Base-by-base conservation (phyloP, 2,113 vertebrate species). In the Psittacula cyanocephala region DNA sequence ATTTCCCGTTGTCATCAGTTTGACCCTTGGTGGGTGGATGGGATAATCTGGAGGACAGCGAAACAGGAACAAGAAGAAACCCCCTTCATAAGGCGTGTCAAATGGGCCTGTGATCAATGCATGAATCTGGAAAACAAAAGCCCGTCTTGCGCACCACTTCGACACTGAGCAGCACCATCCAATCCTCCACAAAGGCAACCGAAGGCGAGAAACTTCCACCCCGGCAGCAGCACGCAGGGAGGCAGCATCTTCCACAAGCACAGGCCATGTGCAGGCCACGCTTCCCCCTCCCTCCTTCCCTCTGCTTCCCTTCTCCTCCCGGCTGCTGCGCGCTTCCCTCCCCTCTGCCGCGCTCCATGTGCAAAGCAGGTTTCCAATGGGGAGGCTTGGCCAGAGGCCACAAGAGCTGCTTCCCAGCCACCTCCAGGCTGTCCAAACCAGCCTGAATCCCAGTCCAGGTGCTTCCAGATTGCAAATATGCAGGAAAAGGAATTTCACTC, bases 41-140 rank as follows among this genome's bases (percentile, higher is more conserved):
- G 99, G 99, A 93, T 99, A 99, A 97, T 99, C 99, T 15, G 99
- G 99, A 70, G 99, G 99, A 97, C 99, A 99, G 97, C 99, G 99
- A 97, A 99, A 99, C 97, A 99, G 98, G 98, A 99, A 99, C 96
- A 99, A 98, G 97, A 99, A 99, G 98, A 99, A 99, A 70, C 99
- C 99, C 23, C 99, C 99, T 98, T 99, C 99, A 85, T 99, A 99
- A 39, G 99, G 99, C 35, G 99, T 99, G 98, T 99, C 99, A 88
- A 99, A 99, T 23, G 99, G 99, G 74, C 99, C 99, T 41, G 99
- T 99, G 97, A 99, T 99, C 97, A 99, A 98, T 62, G 99, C 99
- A 85, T 99, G 99, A 97, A 99, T 99, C 99, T 99, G 98, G 46
- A 97, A 97, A 98, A 98, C 97, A 98, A 98, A 98, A 98, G 95